Conservation (phyloP, 2,888 invertebrate species). For the Apodemia zela region DNA sequence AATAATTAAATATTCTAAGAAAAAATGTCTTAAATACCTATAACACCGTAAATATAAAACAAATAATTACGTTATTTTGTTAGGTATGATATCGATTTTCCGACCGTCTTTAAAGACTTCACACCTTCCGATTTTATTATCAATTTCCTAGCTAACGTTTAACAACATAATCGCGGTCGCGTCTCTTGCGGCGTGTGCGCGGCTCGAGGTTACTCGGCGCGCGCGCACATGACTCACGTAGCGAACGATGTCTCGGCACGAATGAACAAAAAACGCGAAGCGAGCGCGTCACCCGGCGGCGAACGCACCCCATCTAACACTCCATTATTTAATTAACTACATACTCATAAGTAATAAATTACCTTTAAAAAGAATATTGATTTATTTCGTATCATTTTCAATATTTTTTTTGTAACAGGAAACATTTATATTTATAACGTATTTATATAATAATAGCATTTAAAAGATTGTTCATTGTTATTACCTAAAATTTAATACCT, state of each 20-base stretch:
- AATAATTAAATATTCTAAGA: constrained; percentile 80
- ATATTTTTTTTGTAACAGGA: constrained; percentile 80
- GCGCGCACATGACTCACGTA: constrained; percentile 39
- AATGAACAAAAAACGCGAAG: constrained; percentile 68
- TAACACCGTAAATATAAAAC: constrained; percentile 81
- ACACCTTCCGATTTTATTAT: constrained; percentile 79
- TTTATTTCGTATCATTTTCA: constrained; percentile 80
- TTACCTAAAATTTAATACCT: constrained; percentile 81
- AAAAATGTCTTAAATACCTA: constrained; percentile 80
- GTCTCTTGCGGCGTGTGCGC: constrained; percentile 58
- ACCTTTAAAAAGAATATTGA: constrained; percentile 79
- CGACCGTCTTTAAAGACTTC: constrained; percentile 73
- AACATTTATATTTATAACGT: constrained; percentile 82
- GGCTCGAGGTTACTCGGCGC: constrained; percentile 33
- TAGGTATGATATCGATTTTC: constrained; percentile 79
- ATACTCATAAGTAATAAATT: constrained; percentile 79
- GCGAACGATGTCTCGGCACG: constrained; percentile 69
- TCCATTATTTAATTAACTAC: constrained; percentile 79
- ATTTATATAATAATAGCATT: constrained; percentile 82
- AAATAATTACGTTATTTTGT: constrained; percentile 80
- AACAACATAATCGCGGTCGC: constrained; percentile 76
- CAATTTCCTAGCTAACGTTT: constrained; percentile 81
- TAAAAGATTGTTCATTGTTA: constrained; percentile 81
- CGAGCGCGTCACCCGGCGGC: constrained; percentile 64
- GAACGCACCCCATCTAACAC: constrained; percentile 69